Percentiles rank a stretch among this genome's conserved stretches.
phyloP scores from a whole-genome alignment of 2,888 invertebrate species.

The Apamea sordens region DNA sequence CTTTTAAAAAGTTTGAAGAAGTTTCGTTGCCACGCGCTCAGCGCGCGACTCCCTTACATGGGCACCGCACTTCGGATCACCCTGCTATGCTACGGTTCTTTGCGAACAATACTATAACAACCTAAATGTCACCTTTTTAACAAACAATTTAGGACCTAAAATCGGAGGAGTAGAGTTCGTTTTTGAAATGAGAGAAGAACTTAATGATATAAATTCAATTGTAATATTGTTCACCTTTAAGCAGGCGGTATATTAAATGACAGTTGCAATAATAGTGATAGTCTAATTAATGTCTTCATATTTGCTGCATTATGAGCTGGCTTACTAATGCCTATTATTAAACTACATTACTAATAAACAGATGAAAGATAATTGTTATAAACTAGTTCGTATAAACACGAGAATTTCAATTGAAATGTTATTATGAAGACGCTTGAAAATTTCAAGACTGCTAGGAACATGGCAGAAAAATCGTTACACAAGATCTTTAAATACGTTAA shows the following conservation, averaged over 20 bases:
- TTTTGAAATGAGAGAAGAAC: conserved; percentile 27
- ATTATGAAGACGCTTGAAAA: not conserved
- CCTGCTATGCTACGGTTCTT: conserved; percentile 60
- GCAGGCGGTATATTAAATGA: conserved; percentile 54
- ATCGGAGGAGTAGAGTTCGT: conserved; percentile 35
- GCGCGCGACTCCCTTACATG: conserved; percentile 82
- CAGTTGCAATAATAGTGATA: conserved; percentile 54
- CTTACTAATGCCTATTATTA: conserved; percentile 24
- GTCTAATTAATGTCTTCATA: conserved; percentile 63
- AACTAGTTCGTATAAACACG: conserved; percentile 4
- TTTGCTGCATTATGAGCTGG: conserved; percentile 33
- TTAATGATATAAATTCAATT: conserved; percentile 63
- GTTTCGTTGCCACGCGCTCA: conserved; percentile 83
- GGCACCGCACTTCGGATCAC: conserved; percentile 67
- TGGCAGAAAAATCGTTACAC: not conserved
- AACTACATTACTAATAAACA: conserved; percentile 23
- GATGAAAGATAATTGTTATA: conserved; percentile 15
- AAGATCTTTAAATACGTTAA: conserved; percentile 20
- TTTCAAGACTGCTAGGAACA: not conserved
- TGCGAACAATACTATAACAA: conserved; percentile 46
- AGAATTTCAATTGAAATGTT: conserved; percentile 13
- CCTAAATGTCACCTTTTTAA: conserved; percentile 35
- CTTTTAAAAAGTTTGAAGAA: conserved; percentile 79
- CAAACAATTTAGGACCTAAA: conserved; percentile 49
- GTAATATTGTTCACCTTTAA: conserved; percentile 61